phyloP scores from a whole-genome alignment of 2,888 invertebrate genomes.

The Euclidia mi region DNA sequence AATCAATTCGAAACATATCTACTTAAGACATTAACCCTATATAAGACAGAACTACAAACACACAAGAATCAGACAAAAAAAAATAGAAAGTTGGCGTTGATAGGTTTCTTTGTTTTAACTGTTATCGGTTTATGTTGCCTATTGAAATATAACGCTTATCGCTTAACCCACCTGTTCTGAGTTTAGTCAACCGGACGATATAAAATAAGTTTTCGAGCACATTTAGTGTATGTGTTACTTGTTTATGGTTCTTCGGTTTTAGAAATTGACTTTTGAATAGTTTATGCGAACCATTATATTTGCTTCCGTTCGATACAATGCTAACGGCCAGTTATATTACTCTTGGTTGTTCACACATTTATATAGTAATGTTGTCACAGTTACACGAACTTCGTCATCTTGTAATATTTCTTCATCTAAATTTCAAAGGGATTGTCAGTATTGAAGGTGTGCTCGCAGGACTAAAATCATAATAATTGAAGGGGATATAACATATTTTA shows the following conservation, averaged over 20 bases:
- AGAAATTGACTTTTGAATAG: slow-evolving; percentile 20
- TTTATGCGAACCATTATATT: slow-evolving; percentile 3
- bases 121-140: slow-evolving; percentile 43
- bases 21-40: slow-evolving; percentile 27
- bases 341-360: no score
- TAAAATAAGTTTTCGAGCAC: slow-evolving; percentile 14
- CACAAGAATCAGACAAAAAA: slow-evolving; percentile 30
- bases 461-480: no score
- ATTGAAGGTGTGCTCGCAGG: no score
- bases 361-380: no score
- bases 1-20: background rate
- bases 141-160: slow-evolving; percentile 46
- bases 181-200: slow-evolving; percentile 35
- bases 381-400: no score
- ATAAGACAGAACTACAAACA: slow-evolving; percentile 22
- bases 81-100: slow-evolving; percentile 25
- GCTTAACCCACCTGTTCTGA: slow-evolving; percentile 53
- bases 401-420: no score
- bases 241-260: slow-evolving; percentile 7
- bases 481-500: no score
- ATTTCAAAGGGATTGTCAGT: no score
- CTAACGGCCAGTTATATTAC: background rate
- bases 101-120: slow-evolving; percentile 37
- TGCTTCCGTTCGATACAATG: slow-evolving; percentile 6
- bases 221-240: background rate